Base-by-base conservation (phyloP, 2,113 vertebrate genomes). In the Passer domesticus region DNA sequence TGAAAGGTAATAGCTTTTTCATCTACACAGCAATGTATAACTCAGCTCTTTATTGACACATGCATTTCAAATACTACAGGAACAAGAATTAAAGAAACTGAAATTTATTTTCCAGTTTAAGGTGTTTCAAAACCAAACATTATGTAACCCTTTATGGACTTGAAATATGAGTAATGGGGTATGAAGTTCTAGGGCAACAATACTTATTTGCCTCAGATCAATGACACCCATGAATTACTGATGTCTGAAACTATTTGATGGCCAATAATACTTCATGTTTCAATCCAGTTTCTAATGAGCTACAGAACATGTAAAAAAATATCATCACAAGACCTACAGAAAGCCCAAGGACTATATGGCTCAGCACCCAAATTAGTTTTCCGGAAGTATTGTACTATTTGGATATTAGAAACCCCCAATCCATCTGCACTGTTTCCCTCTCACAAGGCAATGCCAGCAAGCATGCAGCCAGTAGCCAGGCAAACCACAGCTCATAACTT, bases 31-130 rank as follows among this genome's bases (percentile, higher is more conserved):
- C 58, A 92, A 82, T 9, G 24, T 25, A 84, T 27, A 80, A 52
- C 43, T 89, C 87, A 79, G 79, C 81, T 93, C 47, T 83, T 70
- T 56, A 81, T 27, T 7, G 46, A 72, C 44, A 70, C 2, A 60
- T 27, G 52, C 30, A 89, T 83, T 95, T 96, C 60, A 95, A 95
- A 85, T 73, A 63, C 23, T 81, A 84, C 30, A 77, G 52, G 70
- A 94, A 92, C 30, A 92, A 77, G 31, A 96, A 76, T 47, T 76
- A 72, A 60, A 90, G 49, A 68, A 94, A 53, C 33, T 73, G 28
- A 35, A 50, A 76, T 33, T 47, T 63, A 41, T 33, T 92, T 66
- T 12, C 14, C 47, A 49, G 30, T 78, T 68, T 70, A 27, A 56
- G 82, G 11, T 25, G 44, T 55, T 95, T 88, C 24, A 50, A 82